Base-by-base conservation (phyloP, 64 coral and sea anemone genomes). In the Trachythela sp. region DNA sequence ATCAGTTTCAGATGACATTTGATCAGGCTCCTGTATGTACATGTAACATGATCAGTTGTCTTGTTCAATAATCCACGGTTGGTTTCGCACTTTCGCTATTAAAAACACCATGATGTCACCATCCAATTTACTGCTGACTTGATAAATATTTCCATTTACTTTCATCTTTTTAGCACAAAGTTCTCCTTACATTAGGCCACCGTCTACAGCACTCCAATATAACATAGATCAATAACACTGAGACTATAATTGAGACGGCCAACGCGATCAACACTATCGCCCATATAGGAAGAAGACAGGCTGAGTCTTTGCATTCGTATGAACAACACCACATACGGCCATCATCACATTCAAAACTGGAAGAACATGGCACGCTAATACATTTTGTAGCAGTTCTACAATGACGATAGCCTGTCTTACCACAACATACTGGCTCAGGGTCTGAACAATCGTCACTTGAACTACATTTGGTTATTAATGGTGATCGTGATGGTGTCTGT, bases 161-260 rank as follows among this genome's bases (percentile, higher is more conserved):
- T 52, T 52, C 26, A 35, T 72, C n/a, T 11, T 13, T 72, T 72
- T 26, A 72, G 33, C 68, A 72, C 24, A 72, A 31, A 72, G 24
- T 72, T 26, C 33, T 27, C 9, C 33, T 27, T 14, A 72, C 18
- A 26, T 35, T 35, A 2, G 68, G 68, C 68, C 68, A 72, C 9
- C 68, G 68, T 35, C 68, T 27, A 72, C 68, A 72, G 29, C 68
- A 72, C 33, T 72, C 68, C 33, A 72, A 26, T 72, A 72, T 72
- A 72, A 72, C 29, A 72, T 72, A 72, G 9, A 72, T 72, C 24
- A 72, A 35, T 72, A 72, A 26, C 13, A 72, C 24, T 0, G 68
- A 72, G 68, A 72, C 26, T 13, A 72, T 72, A 35, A 72, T 26
- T 22, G 68, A 27, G 1, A 72, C 68, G 29, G 68, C 68, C 14